Percentiles rank a stretch among this genome's conserved stretches.
These are phyloP conservation scores for Drosophila paulistorum DNA, from an alignment of 1,140 invertebrate genomes.

Conservation along the genomic window DNA sequence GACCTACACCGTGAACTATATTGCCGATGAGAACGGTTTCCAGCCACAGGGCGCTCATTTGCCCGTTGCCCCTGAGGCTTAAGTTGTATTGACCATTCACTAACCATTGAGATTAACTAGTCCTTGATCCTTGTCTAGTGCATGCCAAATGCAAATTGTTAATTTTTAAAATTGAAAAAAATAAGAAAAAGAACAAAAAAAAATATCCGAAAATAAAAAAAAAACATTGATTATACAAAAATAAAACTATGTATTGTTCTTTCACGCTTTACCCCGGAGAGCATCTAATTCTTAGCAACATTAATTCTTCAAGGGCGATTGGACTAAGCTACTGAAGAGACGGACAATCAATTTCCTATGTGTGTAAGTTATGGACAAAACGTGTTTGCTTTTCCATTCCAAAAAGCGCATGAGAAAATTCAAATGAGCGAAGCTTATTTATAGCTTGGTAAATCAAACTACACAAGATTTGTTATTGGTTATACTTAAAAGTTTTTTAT, in stretches of 20 bases:
- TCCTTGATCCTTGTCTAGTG: conserved; percentile 8
- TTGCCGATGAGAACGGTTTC: conserved; percentile 91
- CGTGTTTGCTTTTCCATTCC: too few species aligned
- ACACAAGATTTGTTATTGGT: too few species aligned
- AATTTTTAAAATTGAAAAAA: conserved; percentile 5
- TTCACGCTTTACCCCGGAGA: too few species aligned
- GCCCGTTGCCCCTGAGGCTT: conserved; percentile 79
- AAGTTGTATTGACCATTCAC: conserved; percentile 15
- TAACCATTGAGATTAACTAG: conserved; percentile 21
- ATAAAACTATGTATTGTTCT: background rate
- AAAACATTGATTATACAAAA: background rate
- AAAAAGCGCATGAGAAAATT: too few species aligned
- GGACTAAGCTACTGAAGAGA: too few species aligned
- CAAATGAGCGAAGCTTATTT: too few species aligned
- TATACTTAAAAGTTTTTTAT: too few species aligned
- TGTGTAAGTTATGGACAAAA: too few species aligned
- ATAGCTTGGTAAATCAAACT: too few species aligned
- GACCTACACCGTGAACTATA: conserved; percentile 86
- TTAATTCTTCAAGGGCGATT: too few species aligned
- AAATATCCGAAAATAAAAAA: background rate
- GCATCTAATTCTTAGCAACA: too few species aligned
- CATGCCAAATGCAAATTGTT: conserved; percentile 1
- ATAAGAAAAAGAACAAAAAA: background rate
- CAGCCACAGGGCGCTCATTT: conserved; percentile 87
- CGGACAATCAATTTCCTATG: too few species aligned